Percentiles rank a stretch among this genome's conserved stretches.
These are phyloP conservation scores for Tupaia tana DNA, from an alignment of 2,113 vertebrate species.

Conservation along the genomic window DNA sequence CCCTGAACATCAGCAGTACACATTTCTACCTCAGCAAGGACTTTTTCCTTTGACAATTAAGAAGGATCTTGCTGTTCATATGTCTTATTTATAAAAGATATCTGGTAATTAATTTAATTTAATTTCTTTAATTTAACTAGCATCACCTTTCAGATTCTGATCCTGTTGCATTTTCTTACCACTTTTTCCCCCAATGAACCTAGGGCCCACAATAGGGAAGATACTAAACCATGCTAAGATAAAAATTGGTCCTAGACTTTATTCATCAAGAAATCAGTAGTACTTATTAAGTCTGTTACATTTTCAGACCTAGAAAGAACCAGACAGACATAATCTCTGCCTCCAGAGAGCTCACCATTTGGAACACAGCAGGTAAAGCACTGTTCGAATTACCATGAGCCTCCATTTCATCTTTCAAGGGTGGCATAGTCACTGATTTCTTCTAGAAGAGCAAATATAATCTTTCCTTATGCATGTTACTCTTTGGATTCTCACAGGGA, in stretches of 20 bases:
- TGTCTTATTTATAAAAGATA: too few species aligned
- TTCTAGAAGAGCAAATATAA: background rate
- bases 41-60: background rate
- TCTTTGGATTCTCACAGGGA: background rate
- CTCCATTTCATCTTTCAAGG: background rate
- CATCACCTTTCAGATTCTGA: too few species aligned
- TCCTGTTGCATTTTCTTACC: too few species aligned
- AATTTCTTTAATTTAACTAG: too few species aligned
- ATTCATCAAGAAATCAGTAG: background rate
- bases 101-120: too few species aligned
- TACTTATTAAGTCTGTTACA: background rate
- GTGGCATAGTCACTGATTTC: background rate
- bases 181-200: background rate
- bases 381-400: background rate
- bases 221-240: background rate
- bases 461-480: background rate
- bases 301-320: background rate
- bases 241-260: background rate
- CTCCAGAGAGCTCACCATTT: too few species aligned
- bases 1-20: background rate
- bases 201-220: background rate
- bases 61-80: background rate
- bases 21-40: background rate
- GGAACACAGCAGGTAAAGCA: accelerated
- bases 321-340: too few species aligned